Evolutionary conservation across 2,113 vertebrate genomes (phyloP), one percentile per base, ranked within the genome.

Genomic region (Odocoileus hemionus): DNA sequence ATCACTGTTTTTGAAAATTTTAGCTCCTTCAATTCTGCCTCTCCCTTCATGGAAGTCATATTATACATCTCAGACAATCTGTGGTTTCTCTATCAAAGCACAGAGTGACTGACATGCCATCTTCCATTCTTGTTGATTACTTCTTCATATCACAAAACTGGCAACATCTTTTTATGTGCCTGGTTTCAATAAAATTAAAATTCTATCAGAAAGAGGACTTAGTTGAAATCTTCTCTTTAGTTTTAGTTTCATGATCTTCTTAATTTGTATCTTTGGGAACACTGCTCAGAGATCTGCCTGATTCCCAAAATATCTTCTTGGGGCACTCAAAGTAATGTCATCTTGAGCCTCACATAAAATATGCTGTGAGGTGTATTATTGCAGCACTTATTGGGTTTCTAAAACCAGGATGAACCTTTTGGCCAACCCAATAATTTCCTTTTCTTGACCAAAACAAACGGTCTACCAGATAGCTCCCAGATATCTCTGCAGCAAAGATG

Each of bases 181-280:
- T 33, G 5, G 55, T 90, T 96, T 96, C 67, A 90, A 76, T 87
- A 94, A 85, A 96, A 84, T 79, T 94, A 94, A 85, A 96, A 84
- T 79, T 94, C 55, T 92, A 47, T 79, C 61, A 76, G 54, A 67
- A 89, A 83, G 85, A 89, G 11, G 52, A 7, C 55, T 94, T 17
- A 64, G 55, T 86, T 95, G 95, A 97, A 97, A 57, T 23, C 50
- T 4, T 94, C 30, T 97, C 80, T 94, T 80, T 83, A 92, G 16
- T 83, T 95, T 86, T 64, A 91, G 26, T 74, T 55, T 26, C 45
- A 47, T 57, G 60, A 96, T 92, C 60, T 39, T 16, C 70, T 13
- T 86, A 84, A 33, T 79, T 88, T 36, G 12, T 78, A 30, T 91
- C 54, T 54, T 70, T 74, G 58, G 57, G 2, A 90, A 64, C 26